Base-by-base conservation (phyloP, 1,140 invertebrate species). In the Drosophila mayri region DNA sequence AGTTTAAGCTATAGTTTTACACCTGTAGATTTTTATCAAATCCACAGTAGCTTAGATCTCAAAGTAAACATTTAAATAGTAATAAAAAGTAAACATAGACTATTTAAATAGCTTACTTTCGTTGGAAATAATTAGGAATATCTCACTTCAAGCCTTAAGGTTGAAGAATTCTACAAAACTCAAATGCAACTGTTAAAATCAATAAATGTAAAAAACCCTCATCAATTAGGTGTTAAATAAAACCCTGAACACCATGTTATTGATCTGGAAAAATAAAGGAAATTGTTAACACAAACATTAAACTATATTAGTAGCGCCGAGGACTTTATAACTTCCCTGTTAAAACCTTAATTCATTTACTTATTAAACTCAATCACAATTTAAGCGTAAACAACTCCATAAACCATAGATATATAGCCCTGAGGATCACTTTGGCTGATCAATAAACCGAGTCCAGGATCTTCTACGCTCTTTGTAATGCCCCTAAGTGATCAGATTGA, bases 401-500 rank as follows among this genome's bases (percentile, higher is more conserved):
- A 30, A 63, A 28, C 25, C 44, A 9, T n/a, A 0, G 2, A n/a
- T 57, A 9, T 7, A n/a, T 38, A 55, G 52, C 35, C 35, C 20
- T 55, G 52, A 58, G 52, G 32, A 67, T 62, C 18, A 41, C 28
- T 44, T 41, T 20, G 12, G 14, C 44, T 41, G 41, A 46, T 0
- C 58, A 61, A 49, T 61, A 35, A 61, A 4, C 60, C 32, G 25
- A 10, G 18, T 14, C 28, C 20, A 35, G 59, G 22, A 52, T 44
- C 30, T 16, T 37, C 10, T 22, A 16, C 9, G 8, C 5, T 11
- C 43, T 30, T 14, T 55, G 30, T 46, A 38, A 68, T 41, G 14
- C 18, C 37, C 37, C 49, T 30, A 50, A 72, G 43, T 37, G 52
- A 71, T 30, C 66, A 60, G 44, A 72, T 50, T 72, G 66, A 59